Base-by-base conservation (phyloP, 2,113 vertebrate species). In the Equus quagga region DNA sequence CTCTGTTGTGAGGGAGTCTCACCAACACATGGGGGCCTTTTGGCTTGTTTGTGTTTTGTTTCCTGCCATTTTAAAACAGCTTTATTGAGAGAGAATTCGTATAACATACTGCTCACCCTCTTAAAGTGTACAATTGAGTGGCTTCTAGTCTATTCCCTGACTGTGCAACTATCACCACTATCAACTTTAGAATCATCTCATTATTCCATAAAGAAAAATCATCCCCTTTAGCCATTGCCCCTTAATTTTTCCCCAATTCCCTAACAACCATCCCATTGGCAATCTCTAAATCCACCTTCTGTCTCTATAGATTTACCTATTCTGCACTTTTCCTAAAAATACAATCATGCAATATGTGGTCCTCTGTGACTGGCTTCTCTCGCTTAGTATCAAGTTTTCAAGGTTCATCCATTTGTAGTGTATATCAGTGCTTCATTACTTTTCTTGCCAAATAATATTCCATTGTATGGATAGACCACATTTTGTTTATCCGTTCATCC, bases 131-230 rank as follows among this genome's bases (percentile, higher is more conserved):
- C 54, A 64, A 9, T 15, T 72, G 51, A 8, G 0, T 12, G 46
- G 10, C 33, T 41, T 64, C 44, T 14, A 51, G 26, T 51, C 0
- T 5, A 15, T 7, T 18, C 8, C 0, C 10, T 8, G 2, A 4
- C 15, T 15, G 19, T 17, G 6, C 54, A 41, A 6, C 33, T 9
- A 18, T 21, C 9, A 1, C 28, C 19, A 8, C 67, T 9, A 4
- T 23, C 1, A 7, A 33, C 62, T 46, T 72, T 46, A 72, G 51
- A 46, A 26, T 3, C 19, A 44, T 58, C 60, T 49, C 33, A 13
- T 64, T 41, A 51, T 44, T 4, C 6, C 41, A 26, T 2, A 44
- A 49, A 60, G 79, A 73, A 73, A n/a, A 12, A 5, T 23, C 21
- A 0, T 9, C 11, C 15, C 21, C 19, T 51, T 81, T 28, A 31